Evolutionary conservation across 2,797 vertebrate genomes (phyloP).

Genomic region (Phoebastria nigripes): DNA sequence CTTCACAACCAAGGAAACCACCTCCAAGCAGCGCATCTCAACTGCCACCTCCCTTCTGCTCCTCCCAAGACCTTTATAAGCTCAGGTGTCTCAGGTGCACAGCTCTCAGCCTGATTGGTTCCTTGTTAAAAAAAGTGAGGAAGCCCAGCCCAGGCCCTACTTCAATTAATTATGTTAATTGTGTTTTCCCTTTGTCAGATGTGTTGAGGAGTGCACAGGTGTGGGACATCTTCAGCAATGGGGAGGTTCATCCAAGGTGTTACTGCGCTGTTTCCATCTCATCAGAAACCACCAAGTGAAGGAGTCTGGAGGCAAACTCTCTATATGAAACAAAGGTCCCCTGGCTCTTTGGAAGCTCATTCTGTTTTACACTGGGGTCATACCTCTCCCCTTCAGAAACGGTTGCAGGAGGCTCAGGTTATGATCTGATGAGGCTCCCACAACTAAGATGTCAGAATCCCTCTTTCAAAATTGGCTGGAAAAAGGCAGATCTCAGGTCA

Average conservation of each 20-base stretch:
- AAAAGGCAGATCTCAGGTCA: not conserved
- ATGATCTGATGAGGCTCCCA: not conserved
- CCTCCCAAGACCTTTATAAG: not conserved
- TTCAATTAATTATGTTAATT: constrained; percentile 25
- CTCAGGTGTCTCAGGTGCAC: not conserved
- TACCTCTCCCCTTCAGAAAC: not conserved
- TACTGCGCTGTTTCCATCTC: not conserved
- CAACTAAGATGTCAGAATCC: not conserved
- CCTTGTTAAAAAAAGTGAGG: not conserved
- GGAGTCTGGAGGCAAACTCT: not conserved
- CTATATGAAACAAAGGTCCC: not conserved
- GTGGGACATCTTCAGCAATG: not conserved
- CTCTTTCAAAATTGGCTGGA: not conserved
- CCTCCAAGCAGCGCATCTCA: not conserved
- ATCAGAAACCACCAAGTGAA: not conserved
- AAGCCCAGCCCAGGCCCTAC: not conserved
- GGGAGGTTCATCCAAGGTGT: not conserved
- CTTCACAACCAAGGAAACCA: not conserved
- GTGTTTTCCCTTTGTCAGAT: not conserved
- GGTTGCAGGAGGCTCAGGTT: not conserved
- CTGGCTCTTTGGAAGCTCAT: not conserved
- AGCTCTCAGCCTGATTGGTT: not conserved
- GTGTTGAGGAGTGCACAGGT: constrained; percentile 6
- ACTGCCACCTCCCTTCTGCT: not conserved
- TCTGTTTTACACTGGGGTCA: not conserved